Evolutionary conservation across 2,888 invertebrate species (phyloP), one percentile per base, ranked within the genome.

Genomic region (Pachliopta kotzebuea): DNA sequence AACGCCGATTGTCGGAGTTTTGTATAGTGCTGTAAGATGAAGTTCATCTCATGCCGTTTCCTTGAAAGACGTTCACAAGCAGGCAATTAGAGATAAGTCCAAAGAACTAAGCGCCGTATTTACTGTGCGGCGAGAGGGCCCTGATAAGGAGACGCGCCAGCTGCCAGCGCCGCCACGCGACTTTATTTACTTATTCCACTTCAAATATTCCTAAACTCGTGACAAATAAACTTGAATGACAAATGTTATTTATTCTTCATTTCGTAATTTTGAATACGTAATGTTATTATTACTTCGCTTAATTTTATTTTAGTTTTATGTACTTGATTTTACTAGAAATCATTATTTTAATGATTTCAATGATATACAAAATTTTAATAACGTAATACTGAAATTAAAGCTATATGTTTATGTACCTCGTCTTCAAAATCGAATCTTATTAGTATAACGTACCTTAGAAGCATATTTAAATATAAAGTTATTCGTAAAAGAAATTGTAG

Each of bases 11-110:
- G 70, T 64, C 73, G 69, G 70, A 74, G 72, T 76, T 78, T 76
- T 90, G 88, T 89, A 90, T 88, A 81, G 83, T 81, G 76, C 74
- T 82, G 83, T 79, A 82, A 87, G 86, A 89, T 88, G 84, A 80
- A 86, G 83, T 85, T 84, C 84, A 84, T 82, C 84, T 84, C 79
- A 80, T 76, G 79, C 76, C 76, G 84, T 74, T 86, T 86, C 79
- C 85, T 86, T 90, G 87, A 91, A 90, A 90, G 90, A 88, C 90
- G 89, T 88, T 90, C 84, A 83, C 83, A 84, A 81, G 85, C 84
- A 86, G 85, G 90, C 91, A 91, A 91, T 91, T 90, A 90, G 80
- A 91, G 91, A 91, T 91, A 91, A 90, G 90, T 89, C 88, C 76
- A 81, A 76, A 80, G 83, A 79, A 89, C 85, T 87, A 85, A 85